phyloP scores from a whole-genome alignment of 2,888 invertebrate genomes.

The Agriopis marginaria region DNA sequence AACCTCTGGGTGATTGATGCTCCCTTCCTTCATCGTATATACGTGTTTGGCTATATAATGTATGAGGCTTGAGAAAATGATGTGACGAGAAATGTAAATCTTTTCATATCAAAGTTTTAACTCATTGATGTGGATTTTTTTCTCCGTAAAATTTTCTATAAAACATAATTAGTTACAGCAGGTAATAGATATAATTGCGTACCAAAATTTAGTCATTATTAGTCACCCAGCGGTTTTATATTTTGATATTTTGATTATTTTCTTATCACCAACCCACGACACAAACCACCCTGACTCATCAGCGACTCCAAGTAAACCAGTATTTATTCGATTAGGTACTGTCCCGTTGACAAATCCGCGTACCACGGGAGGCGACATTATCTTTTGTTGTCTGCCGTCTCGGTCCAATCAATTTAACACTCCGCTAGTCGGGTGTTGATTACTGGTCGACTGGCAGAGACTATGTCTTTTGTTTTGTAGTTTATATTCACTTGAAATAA shows the following conservation, averaged over 20 bases:
- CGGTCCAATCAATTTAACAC: slow-evolving; percentile 81
- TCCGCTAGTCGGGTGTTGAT: slow-evolving; percentile 68
- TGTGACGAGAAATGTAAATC: slow-evolving; percentile 17
- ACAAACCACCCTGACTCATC: slow-evolving; percentile 54
- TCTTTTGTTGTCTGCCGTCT: slow-evolving; percentile 80
- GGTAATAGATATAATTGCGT: too few relatives aligned
- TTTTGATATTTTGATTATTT: neutral
- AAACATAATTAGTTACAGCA: too few relatives aligned
- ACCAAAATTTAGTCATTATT: neutral
- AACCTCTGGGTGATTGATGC: slow-evolving; percentile 70
- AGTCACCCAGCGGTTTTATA: neutral
- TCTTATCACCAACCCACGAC: slow-evolving; percentile 18
- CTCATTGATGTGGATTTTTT: neutral
- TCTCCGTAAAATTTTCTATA: too few relatives aligned
- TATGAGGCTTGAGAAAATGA: slow-evolving; percentile 20
- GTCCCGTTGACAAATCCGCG: slow-evolving; percentile 82
- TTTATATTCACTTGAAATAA: neutral
- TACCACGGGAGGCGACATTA: slow-evolving; percentile 72
- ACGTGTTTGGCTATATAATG: slow-evolving; percentile 17
- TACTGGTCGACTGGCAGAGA: slow-evolving; percentile 61
- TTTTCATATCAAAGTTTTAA: neutral
- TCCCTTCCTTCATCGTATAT: slow-evolving; percentile 39
- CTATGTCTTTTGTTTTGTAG: slow-evolving; percentile 6
- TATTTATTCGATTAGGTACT: slow-evolving; percentile 80
- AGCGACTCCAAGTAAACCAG: slow-evolving; percentile 55